Conservation (phyloP, 2,113 vertebrate species). For the Hoplias malabaricus region DNA sequence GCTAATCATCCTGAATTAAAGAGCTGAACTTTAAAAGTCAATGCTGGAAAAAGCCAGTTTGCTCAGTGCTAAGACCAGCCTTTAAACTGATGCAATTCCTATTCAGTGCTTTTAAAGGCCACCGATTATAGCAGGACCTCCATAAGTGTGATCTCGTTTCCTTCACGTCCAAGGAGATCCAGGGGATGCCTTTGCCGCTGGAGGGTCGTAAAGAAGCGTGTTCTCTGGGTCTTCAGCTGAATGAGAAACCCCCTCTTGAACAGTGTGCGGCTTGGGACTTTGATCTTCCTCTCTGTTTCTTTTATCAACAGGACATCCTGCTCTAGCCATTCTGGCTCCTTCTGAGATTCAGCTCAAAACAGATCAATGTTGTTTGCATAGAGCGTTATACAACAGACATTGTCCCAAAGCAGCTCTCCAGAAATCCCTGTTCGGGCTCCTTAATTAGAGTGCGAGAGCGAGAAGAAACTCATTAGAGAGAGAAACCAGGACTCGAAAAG, state of each 20-base stretch:
- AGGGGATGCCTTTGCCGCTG: neutral
- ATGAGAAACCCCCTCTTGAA: neutral
- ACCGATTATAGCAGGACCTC: neutral
- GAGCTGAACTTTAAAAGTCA: constrained; percentile 31
- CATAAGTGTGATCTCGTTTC: too few relatives aligned
- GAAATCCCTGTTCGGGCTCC: neutral
- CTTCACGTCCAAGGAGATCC: too few relatives aligned
- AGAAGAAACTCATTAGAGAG: neutral
- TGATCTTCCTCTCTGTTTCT: neutral
- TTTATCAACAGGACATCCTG: neutral
- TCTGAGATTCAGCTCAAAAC: neutral
- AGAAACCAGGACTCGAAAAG: neutral
- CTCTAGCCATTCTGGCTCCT: neutral
- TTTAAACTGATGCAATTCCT: neutral
- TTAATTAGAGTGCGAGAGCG: neutral
- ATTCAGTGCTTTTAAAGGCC: neutral
- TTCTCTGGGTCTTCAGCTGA: neutral
- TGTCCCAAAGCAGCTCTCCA: neutral
- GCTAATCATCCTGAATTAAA: neutral
- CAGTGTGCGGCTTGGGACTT: neutral
- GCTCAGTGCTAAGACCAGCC: neutral
- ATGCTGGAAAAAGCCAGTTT: neutral
- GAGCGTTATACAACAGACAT: neutral
- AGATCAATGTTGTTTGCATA: neutral
- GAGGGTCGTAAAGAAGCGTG: too few relatives aligned